These are phyloP conservation scores for Turnix velox DNA, from an alignment of 2,113 vertebrate genomes.

Conservation along the genomic window DNA sequence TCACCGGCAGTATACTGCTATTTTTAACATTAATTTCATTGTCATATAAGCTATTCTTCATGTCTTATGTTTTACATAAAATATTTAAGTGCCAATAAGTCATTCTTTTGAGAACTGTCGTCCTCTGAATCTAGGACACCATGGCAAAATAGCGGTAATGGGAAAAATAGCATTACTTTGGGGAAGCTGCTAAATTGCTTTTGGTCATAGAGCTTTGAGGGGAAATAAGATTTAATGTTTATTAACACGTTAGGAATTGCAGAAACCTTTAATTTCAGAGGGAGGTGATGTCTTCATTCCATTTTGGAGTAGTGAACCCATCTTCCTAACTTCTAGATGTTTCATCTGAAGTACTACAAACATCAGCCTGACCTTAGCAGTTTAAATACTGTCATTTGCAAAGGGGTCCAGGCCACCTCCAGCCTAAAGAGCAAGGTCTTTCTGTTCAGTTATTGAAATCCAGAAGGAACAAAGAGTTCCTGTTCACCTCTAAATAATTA, in stretches of 20 bases:
- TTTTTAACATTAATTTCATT: background rate
- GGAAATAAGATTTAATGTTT: background rate
- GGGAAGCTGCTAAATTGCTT: background rate
- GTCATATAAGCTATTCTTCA: background rate
- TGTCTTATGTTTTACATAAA: background rate
- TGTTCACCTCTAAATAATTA: constrained; percentile 49
- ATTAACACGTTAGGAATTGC: background rate
- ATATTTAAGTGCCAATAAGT: background rate
- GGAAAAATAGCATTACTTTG: background rate
- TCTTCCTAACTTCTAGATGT: background rate
- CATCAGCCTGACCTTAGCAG: background rate
- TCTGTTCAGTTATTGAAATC: background rate
- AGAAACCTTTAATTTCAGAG: background rate
- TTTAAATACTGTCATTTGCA: background rate
- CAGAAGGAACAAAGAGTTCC: constrained; percentile 23
- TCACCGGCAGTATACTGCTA: background rate
- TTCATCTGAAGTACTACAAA: background rate
- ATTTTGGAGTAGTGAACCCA: background rate
- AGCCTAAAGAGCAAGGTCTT: background rate
- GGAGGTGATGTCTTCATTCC: background rate
- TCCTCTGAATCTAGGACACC: background rate
- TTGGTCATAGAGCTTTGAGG: background rate
- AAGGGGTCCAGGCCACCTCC: background rate
- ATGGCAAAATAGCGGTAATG: background rate
- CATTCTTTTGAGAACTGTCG: background rate